These are phyloP conservation scores for Actinia equina DNA, from an alignment of 64 coral and sea anemone genomes.

Conservation along the genomic window DNA sequence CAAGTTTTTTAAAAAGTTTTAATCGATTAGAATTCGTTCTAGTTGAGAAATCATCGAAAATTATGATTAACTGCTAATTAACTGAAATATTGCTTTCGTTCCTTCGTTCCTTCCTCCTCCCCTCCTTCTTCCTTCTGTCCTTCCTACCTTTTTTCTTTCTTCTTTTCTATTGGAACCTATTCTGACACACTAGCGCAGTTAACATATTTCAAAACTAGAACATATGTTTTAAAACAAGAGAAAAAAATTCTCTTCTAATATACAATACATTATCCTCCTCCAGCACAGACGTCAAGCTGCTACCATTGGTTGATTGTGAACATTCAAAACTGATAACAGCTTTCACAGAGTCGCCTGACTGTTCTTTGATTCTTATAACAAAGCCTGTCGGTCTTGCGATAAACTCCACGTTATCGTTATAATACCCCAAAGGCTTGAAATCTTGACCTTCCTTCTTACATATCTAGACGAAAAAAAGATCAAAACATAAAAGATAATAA, in stretches of 20 bases:
- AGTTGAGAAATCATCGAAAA: too few relatives aligned
- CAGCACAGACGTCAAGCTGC: not conserved
- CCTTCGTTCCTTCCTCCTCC: too few relatives aligned
- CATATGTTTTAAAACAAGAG: too few relatives aligned
- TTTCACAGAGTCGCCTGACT: not conserved
- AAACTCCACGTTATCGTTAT: not conserved
- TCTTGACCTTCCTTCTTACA: not conserved
- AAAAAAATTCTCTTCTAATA: not conserved
- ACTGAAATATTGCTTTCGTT: too few relatives aligned
- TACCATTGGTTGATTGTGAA: not conserved
- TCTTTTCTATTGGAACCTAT: not conserved
- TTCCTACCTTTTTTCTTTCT: not conserved
- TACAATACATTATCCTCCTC: not conserved
- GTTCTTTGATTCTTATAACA: not conserved
- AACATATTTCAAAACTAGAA: too few relatives aligned
- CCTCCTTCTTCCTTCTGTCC: too few relatives aligned
- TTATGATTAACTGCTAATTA: too few relatives aligned
- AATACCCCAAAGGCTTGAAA: not conserved
- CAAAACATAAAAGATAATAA: not conserved
- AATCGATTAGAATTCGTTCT: too few relatives aligned
- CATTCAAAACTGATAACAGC: slow-evolving; percentile 15
- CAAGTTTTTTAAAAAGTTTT: too few relatives aligned
- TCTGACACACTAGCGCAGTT: too few relatives aligned
- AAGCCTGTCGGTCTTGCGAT: not conserved
- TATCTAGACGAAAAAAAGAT: not conserved